phyloP scores from a whole-genome alignment of 1,140 invertebrate genomes.

The Zaprionus lachaisei region DNA sequence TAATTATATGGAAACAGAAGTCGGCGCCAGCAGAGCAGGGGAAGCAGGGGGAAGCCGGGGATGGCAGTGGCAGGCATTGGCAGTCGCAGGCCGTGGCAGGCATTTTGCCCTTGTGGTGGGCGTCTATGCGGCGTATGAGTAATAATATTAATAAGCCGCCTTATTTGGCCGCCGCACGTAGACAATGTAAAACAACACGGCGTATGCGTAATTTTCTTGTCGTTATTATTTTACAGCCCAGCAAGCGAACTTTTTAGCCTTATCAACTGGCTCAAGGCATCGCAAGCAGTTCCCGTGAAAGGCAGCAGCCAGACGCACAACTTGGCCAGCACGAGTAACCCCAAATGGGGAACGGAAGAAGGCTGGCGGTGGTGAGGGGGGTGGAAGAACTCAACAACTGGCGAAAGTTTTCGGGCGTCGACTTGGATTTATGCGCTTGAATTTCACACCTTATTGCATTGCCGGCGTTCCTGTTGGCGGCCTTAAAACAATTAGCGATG shows the following conservation, averaged over 20 bases:
- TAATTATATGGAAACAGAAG: slow-evolving; percentile 64
- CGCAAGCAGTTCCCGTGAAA: background rate
- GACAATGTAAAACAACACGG: slow-evolving; percentile 72
- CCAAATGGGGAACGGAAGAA: no score
- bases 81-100: background rate
- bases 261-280: slow-evolving; percentile 59
- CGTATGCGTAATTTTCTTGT: slow-evolving; percentile 75
- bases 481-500: slow-evolving; percentile 77
- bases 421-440: slow-evolving; percentile 62
- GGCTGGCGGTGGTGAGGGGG: background rate
- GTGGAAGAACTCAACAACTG: slow-evolving; percentile 16
- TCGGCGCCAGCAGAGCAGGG: slow-evolving; percentile 27
- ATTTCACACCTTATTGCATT: slow-evolving; percentile 79
- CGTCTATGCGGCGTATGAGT: slow-evolving; percentile 60
- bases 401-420: slow-evolving; percentile 54
- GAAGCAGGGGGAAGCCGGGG: no score
- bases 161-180: slow-evolving; percentile 55
- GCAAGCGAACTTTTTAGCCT: slow-evolving; percentile 43
- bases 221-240: slow-evolving; percentile 65
- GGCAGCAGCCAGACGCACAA: background rate
- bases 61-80: background rate
- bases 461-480: slow-evolving; percentile 38
- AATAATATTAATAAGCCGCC: slow-evolving; percentile 68
- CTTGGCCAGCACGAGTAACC: background rate
- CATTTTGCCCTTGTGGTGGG: slow-evolving; percentile 12